phyloP scores from a whole-genome alignment of 2,888 invertebrate genomes.

The Thecocarcelia acutangulata region DNA sequence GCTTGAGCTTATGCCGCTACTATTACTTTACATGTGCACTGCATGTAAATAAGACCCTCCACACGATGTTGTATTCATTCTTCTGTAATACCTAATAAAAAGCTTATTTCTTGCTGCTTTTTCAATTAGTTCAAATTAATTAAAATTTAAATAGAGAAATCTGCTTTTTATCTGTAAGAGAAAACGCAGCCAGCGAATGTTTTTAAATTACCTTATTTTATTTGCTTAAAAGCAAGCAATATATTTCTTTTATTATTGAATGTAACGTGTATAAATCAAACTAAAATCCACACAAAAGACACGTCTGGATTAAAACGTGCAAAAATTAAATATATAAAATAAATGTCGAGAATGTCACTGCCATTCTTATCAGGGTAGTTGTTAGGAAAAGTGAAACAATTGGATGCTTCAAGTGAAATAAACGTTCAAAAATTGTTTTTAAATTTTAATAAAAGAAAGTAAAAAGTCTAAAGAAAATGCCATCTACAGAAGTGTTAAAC shows the following conservation, averaged over 20 bases:
- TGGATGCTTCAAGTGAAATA: conserved; percentile 8
- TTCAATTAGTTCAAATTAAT: conserved; percentile 39
- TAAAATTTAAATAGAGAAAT: conserved; percentile 25
- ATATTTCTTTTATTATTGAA: conserved; percentile 31
- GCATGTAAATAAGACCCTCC: background rate
- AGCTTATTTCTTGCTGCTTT: background rate
- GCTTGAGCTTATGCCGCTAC: too few species aligned
- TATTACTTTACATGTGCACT: too few species aligned
- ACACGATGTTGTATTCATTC: background rate
- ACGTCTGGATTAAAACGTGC: conserved; percentile 32
- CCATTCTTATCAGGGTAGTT: conserved; percentile 54
- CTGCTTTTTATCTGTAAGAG: conserved; percentile 13
- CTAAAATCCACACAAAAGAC: conserved; percentile 42
- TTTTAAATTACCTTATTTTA: conserved; percentile 26
- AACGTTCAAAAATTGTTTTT: background rate
- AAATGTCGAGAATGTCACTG: conserved; percentile 32
- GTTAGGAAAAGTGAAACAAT: conserved; percentile 37
- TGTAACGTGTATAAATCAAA: conserved; percentile 58
- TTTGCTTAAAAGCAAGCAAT: too few species aligned
- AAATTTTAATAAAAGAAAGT: conserved; percentile 9
- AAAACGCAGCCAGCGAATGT: background rate
- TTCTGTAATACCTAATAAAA: conserved; percentile 14
- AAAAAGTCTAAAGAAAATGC: conserved; percentile 69
- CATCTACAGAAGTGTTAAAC: conserved; percentile 73
- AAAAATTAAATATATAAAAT: conserved; percentile 58